Evolutionary conservation across 1,140 invertebrate species (phyloP).

Genomic region (Danaus melanippus): DNA sequence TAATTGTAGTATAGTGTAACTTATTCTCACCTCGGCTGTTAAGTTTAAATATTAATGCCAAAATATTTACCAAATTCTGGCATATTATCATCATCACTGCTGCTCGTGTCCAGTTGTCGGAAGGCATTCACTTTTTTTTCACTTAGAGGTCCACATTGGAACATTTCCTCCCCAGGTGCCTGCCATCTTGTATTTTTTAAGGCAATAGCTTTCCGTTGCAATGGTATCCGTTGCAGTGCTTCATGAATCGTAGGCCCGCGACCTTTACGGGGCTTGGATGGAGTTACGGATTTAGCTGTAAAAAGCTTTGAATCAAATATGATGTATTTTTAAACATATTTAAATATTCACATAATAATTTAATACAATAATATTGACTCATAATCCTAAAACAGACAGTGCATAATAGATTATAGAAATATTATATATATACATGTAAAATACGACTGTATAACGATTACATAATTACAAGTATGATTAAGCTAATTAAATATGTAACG

Average conservation of each 20-base stretch:
- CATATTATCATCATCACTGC: constrained; percentile 60
- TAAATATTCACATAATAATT: not conserved
- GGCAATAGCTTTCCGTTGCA: constrained; percentile 30
- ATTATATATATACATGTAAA: no score
- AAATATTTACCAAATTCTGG: constrained; percentile 54
- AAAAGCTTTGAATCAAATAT: constrained; percentile 2
- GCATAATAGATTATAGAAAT: no score
- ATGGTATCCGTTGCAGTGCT: constrained; percentile 67
- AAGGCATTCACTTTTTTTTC: constrained; percentile 35
- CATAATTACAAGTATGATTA: no score
- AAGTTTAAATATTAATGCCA: constrained; percentile 9
- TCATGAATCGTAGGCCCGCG: constrained; percentile 66
- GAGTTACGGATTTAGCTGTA: constrained; percentile 41
- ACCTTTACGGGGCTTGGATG: constrained; percentile 45
- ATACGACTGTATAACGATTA: no score
- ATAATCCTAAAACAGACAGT: no score
- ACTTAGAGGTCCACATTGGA: constrained; percentile 56
- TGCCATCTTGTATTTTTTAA: constrained; percentile 53
- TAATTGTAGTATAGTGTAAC: not conserved
- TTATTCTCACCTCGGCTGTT: constrained; percentile 9
- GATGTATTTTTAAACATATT: not conserved
- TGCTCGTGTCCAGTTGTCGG: constrained; percentile 50
- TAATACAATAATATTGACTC: no score
- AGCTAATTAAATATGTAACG: no score
- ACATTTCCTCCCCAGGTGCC: constrained; percentile 61